Base-by-base conservation (phyloP, 2,888 invertebrate species). In the Chironomus tentans region DNA sequence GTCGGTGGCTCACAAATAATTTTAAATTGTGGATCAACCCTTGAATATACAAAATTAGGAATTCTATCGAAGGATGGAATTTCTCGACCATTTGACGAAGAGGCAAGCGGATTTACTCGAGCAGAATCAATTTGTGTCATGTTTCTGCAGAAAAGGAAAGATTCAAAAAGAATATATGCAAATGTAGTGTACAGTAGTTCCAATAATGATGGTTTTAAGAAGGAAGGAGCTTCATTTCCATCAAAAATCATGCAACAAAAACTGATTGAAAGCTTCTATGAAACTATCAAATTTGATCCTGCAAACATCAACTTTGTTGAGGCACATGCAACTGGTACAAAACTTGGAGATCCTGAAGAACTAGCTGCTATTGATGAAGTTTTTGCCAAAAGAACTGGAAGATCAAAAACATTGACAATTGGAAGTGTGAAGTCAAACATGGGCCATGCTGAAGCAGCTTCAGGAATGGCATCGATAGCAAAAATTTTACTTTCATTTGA, bases 331-430 rank as follows among this genome's bases (percentile, higher is more conserved):
- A 88, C 88, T 21, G 89, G 89, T 72, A 87, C 87, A 0, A 86
- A 85, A 78, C 91, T 93, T 2, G 96, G 97, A 15, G 98, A 98
- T 84, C 96, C 97, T 0, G 95, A 96, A 82, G 98, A 98, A 84
- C 85, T 95, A 76, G 86, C 89, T 79, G 92, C 94, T 0, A 89
- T 98, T 72, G 91, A 93, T 71, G 90, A 90, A 79, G 88, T 93
- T 46, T 90, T 95, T 82, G 92, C 92, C 80, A 72, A 61, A 13
- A 4, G 47, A 10, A 86, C 87, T 4, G 87, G 87, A 12, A 86
- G 93, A 38, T 88, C 87, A 0, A 89, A 87, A 0, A 91, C 94
- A 0, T 86, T 94, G 0, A 83, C 87, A 76, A 91, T 95, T 77
- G 95, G 95, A 6, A 92, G 94, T 0, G 88, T 94, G 77, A 95